phyloP scores from a whole-genome alignment of 2,113 vertebrate species.

The Odocoileus hemionus region DNA sequence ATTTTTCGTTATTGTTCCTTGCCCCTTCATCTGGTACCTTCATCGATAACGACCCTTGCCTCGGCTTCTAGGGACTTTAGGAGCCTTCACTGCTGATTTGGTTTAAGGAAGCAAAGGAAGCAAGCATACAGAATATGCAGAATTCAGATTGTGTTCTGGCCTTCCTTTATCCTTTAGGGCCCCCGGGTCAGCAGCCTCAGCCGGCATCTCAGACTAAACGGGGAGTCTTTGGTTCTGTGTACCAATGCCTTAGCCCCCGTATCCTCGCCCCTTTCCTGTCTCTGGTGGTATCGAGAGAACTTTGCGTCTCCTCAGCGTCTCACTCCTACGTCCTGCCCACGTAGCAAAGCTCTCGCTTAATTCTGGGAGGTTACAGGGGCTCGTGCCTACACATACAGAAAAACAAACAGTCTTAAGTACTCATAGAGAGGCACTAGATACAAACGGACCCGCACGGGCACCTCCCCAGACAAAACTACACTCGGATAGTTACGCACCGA shows the following conservation, averaged over 20 bases:
- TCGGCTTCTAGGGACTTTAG: not conserved
- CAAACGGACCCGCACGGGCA: not conserved
- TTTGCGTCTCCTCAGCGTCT: constrained; percentile 27
- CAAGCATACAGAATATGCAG: not conserved
- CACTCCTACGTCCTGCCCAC: constrained; percentile 33
- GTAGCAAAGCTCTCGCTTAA: constrained; percentile 1
- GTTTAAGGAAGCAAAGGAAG: not conserved
- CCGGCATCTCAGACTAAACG: no score
- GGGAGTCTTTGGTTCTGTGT: not conserved
- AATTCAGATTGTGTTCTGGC: not conserved
- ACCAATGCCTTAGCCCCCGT: not conserved
- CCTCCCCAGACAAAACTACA: not conserved
- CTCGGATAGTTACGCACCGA: not conserved
- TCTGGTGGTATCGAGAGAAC: constrained; percentile 47
- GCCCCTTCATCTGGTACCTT: not conserved
- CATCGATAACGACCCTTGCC: not conserved
- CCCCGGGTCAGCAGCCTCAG: not conserved
- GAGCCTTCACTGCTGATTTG: not conserved
- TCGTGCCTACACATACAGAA: constrained; percentile 19
- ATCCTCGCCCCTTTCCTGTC: not conserved
- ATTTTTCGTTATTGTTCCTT: not conserved
- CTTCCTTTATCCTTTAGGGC: not conserved
- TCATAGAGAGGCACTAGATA: not conserved
- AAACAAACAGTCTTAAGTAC: not conserved
- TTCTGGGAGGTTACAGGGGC: constrained; percentile 20